Conservation (phyloP, 2,888 invertebrate species). For the Melanostoma scalare region DNA sequence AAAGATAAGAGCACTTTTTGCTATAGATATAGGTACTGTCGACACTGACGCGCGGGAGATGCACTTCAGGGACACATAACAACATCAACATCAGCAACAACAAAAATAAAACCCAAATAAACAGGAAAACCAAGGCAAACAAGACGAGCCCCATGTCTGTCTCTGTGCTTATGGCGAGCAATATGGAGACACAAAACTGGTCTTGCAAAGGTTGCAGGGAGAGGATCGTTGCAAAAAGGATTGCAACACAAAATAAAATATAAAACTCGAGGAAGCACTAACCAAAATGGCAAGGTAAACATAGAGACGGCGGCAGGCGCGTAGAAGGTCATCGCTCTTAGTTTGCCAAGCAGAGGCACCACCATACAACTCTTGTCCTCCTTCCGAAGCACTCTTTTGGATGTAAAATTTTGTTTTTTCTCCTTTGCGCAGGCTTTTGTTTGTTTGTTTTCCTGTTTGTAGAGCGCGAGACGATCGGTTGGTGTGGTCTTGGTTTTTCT, state of each 20-base stretch:
- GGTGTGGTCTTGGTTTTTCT: conserved; percentile 60
- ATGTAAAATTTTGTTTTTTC: conserved; percentile 5
- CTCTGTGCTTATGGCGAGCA: conserved; percentile 38
- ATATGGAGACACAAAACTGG: conserved; percentile 62
- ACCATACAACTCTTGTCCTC: conserved; percentile 13
- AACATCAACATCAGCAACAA: background rate
- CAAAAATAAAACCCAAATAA: conserved; percentile 29
- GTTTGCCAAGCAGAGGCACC: conserved; percentile 3
- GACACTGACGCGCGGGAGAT: conserved; percentile 58
- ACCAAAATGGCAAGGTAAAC: conserved; percentile 70
- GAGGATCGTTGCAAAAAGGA: conserved; percentile 57
- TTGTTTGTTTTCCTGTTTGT: conserved; percentile 58
- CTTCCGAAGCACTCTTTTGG: conserved; percentile 17
- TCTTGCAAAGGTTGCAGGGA: conserved; percentile 34
- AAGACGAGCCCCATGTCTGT: conserved; percentile 36
- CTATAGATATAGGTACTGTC: conserved; percentile 25
- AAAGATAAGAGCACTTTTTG: conserved; percentile 37
- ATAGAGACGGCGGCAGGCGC: conserved; percentile 59
- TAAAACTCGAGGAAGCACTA: conserved; percentile 63
- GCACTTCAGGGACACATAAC: conserved; percentile 38
- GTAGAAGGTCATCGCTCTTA: conserved; percentile 72
- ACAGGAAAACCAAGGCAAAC: conserved; percentile 70
- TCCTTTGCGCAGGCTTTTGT: conserved; percentile 42
- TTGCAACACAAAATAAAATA: conserved; percentile 43
- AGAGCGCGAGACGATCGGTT: conserved; percentile 61